Evolutionary conservation across 2,797 vertebrate species (phyloP).

Genomic region (Crenichthys baileyi): DNA sequence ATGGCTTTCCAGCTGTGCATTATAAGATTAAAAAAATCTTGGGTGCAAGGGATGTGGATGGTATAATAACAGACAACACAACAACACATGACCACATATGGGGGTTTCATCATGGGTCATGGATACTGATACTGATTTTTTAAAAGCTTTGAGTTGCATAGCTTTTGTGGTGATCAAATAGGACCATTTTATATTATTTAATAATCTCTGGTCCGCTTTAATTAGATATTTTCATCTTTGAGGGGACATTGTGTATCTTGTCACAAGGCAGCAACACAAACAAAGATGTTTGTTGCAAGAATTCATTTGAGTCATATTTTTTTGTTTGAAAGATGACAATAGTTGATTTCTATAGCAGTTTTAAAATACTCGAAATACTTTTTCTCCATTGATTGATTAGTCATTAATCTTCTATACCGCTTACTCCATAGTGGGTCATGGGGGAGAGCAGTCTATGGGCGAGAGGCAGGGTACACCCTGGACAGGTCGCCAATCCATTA

Average conservation of each 20-base stretch:
- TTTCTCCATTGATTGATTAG: background rate
- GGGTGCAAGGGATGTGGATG: no score
- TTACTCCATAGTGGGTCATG: no score
- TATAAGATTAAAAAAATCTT: background rate
- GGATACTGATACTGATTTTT: background rate
- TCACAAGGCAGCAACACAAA: background rate
- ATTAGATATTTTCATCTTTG: no score
- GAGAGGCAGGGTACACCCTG: no score
- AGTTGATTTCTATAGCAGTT: background rate
- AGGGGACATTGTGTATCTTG: no score
- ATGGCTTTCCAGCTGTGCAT: background rate
- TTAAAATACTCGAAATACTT: background rate
- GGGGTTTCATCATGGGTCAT: background rate
- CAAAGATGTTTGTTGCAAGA: background rate
- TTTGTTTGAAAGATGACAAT: no score
- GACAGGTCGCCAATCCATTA: no score
- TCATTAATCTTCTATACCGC: no score
- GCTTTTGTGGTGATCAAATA: background rate
- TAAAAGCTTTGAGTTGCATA: background rate
- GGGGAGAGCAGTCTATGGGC: no score
- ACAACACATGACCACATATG: background rate
- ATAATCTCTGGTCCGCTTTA: no score
- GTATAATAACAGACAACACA: background rate
- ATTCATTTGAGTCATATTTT: no score
- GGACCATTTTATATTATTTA: background rate